Base-by-base conservation (phyloP, 2,888 invertebrate species). In the Trissoscelio sp. region DNA sequence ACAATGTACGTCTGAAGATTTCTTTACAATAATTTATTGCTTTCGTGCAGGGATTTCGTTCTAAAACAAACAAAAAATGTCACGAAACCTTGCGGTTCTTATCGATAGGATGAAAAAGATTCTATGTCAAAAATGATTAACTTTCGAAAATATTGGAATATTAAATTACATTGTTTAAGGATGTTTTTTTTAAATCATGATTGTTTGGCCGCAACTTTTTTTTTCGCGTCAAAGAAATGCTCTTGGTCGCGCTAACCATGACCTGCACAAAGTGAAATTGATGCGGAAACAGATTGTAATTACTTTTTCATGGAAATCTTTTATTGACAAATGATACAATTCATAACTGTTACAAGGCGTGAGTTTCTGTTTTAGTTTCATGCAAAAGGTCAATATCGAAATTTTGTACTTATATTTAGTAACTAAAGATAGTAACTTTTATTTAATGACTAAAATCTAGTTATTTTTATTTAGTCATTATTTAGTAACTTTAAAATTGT, bases 241-340 rank as follows among this genome's bases (percentile, higher is more conserved):
- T 31, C 55, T 55, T 44, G 39, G 9, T 11, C 28, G 12, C n/a
- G n/a, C n/a, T n/a, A 44, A 18, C 34, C 69, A 24, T 69, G 69
- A 69, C 69, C 57, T 11, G 34, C 12, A 34, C 42, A 53, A 53
- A 46, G 57, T 31, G 69, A 69, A 69, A 69, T 69, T 69, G 42
- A 55, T 53, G 31, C 46, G 46, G 44, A 55, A 28, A 7, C 46
- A 64, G 18, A 18, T 44, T 5, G 12, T 12, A 57, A 37, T 37
- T 16, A 34, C n/a, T 28, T 55, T 67, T 67, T 66, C 16, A 20
- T 18, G n/a, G 3, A 9, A 18, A 18, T 18, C 12, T 55, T 20
- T 42, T 44, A 55, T 67, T 24, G 31, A 48, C 12, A 42, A 53
- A 18, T 24, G 42, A 44, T 28, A 67, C 44, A 18, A 14, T 55